Evolutionary conservation across 2,888 invertebrate species (phyloP).

Genomic region (Nowickia ferox): DNA sequence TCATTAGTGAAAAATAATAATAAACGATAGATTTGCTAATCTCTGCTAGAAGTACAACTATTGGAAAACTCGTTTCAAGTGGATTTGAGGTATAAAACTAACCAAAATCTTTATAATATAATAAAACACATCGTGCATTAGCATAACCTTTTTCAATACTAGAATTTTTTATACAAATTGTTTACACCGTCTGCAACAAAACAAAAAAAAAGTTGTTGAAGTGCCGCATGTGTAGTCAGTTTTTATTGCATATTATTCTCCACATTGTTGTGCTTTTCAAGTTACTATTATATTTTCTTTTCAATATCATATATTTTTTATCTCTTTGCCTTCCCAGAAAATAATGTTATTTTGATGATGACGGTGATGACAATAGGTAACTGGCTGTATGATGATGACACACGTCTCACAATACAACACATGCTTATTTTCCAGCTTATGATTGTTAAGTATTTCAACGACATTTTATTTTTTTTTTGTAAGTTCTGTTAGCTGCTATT

Average conservation of each 20-base stretch:
- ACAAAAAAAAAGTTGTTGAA: conserved; percentile 39
- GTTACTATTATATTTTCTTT: conserved; percentile 11
- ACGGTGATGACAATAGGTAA: conserved; percentile 72
- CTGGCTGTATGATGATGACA: conserved; percentile 66
- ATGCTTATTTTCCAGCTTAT: conserved; percentile 69
- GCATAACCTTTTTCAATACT: conserved; percentile 14
- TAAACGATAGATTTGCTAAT: too few relatives aligned
- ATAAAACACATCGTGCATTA: background rate
- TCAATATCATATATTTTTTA: background rate
- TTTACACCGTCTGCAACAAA: conserved; percentile 15
- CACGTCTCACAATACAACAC: conserved; percentile 66
- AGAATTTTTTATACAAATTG: background rate
- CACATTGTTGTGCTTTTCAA: conserved; percentile 46
- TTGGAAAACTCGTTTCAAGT: too few relatives aligned
- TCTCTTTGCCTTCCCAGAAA: conserved; percentile 31
- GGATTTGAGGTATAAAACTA: background rate
- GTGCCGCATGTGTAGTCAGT: conserved; percentile 34
- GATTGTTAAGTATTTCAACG: conserved; percentile 63
- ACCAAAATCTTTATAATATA: background rate
- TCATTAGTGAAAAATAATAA: too few relatives aligned
- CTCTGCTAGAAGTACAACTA: too few relatives aligned
- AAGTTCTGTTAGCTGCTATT: background rate
- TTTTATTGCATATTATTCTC: conserved; percentile 7
- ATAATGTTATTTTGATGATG: conserved; percentile 72
- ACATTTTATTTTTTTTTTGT: conserved; percentile 36